These are phyloP conservation scores for Hydra vulgaris DNA, from an alignment of 30 jellyfish, hydroid and myxozoan species.

Conservation along the genomic window DNA sequence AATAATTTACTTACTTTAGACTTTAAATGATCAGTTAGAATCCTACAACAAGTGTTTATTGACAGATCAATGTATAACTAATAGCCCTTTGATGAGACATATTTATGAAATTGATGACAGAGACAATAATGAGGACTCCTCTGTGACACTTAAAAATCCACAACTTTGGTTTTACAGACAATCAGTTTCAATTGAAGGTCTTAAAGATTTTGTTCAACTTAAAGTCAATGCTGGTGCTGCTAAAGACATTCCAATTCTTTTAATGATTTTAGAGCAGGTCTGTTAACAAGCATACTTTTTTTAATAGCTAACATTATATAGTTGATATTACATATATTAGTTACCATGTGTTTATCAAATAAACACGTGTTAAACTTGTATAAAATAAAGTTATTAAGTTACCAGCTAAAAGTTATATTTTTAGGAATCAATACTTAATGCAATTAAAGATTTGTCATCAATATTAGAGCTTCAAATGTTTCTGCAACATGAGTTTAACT, in stretches of 20 bases:
- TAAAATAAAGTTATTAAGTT: not conserved
- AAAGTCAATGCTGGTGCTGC: conserved; percentile 1
- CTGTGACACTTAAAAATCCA: conserved; percentile 13
- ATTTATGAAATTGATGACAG: conserved; percentile 32
- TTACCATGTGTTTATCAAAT: no score
- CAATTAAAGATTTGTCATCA: conserved; percentile 33
- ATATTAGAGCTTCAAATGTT: conserved; percentile 30
- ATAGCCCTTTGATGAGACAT: conserved; percentile 10
- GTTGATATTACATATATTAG: no score
- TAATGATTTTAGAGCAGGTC: conserved; percentile 10
- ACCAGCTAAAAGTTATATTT: not conserved
- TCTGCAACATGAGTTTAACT: conserved; percentile 16
- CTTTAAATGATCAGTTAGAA: not conserved
- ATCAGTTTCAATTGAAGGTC: conserved; percentile 27
- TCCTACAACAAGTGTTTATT: not conserved
- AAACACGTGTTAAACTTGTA: no score
- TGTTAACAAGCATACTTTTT: no score
- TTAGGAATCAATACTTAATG: conserved; percentile 27
- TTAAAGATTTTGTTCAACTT: conserved; percentile 22
- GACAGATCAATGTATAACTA: not conserved
- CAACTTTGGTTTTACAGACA: conserved; percentile 43
- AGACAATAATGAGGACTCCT: conserved; percentile 2
- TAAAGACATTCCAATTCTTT: not conserved
- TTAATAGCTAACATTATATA: no score
- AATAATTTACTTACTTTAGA: no score